Conservation (phyloP, 1,140 invertebrate species). For the Orius laevigatus region DNA sequence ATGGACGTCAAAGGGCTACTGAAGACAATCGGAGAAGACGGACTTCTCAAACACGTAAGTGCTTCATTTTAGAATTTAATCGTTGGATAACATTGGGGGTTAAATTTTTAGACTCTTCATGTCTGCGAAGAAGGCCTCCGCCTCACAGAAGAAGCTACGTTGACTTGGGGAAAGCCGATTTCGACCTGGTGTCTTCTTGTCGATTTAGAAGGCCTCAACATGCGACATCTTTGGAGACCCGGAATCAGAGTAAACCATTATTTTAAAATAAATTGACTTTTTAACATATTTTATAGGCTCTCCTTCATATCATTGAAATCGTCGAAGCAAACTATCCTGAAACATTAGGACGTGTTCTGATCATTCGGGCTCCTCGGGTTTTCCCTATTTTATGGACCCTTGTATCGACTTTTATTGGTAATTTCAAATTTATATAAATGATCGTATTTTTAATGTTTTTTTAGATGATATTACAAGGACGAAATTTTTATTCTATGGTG, state of each 20-base stretch:
- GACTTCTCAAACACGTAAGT: constrained; percentile 69
- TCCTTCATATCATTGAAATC: constrained; percentile 86
- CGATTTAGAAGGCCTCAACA: constrained; percentile 86
- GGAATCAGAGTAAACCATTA: constrained; percentile 48
- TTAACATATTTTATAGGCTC: constrained; percentile 31
- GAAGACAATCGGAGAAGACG: constrained; percentile 85
- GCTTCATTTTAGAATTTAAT: too few relatives aligned
- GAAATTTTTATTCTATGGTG: constrained; percentile 87
- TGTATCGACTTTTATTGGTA: constrained; percentile 86
- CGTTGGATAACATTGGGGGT: too few relatives aligned
- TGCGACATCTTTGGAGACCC: constrained; percentile 88
- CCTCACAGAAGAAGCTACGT: constrained; percentile 68
- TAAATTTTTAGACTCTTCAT: constrained; percentile 52
- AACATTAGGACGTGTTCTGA: constrained; percentile 74
- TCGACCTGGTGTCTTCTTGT: constrained; percentile 81
- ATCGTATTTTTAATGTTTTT: constrained; percentile 20
- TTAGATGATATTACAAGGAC: constrained; percentile 84
- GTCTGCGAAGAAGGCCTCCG: constrained; percentile 73
- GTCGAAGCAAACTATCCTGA: constrained; percentile 94
- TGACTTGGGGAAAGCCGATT: constrained; percentile 52
- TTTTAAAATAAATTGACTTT: background rate
- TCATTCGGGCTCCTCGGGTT: constrained; percentile 75
- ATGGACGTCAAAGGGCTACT: constrained; percentile 91
- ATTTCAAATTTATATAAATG: constrained; percentile 20
- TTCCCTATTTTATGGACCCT: constrained; percentile 96